phyloP scores from a whole-genome alignment of 2,113 vertebrate genomes.

The Mustelus asterias region DNA sequence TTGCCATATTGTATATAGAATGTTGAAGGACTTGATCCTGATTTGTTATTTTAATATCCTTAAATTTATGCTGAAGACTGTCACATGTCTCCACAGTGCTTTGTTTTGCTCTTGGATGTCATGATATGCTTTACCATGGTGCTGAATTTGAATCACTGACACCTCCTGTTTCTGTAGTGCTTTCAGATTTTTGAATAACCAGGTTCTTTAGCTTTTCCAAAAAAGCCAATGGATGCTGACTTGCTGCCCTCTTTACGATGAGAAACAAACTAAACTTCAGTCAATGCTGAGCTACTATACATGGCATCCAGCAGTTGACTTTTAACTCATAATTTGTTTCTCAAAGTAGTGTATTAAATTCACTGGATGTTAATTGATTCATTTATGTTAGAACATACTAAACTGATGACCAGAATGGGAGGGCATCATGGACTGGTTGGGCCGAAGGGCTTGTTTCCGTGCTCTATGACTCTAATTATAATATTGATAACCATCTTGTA shows the following conservation, averaged over 20 bases:
- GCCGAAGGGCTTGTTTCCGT: too few relatives aligned
- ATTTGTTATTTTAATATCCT: neutral
- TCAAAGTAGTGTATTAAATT: neutral
- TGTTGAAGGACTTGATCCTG: neutral
- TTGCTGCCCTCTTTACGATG: neutral
- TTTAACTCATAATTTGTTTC: neutral
- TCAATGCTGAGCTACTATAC: neutral
- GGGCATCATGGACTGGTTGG: too few relatives aligned
- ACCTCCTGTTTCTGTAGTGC: neutral
- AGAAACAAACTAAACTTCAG: neutral
- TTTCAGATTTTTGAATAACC: neutral
- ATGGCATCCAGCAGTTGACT: neutral
- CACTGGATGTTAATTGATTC: neutral
- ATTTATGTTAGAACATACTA: neutral
- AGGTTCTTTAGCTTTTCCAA: neutral
- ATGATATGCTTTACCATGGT: neutral
- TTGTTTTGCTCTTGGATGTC: neutral
- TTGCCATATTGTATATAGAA: neutral
- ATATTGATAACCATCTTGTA: neutral
- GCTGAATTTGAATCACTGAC: neutral
- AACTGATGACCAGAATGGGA: neutral
- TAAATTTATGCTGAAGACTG: neutral
- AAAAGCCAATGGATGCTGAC: neutral
- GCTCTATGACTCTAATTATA: neutral
- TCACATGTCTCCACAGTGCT: neutral